Evolutionary conservation across 2,113 vertebrate species (phyloP), one percentile per base, ranked within the genome.

Genomic region (Ophiodon elongatus): DNA sequence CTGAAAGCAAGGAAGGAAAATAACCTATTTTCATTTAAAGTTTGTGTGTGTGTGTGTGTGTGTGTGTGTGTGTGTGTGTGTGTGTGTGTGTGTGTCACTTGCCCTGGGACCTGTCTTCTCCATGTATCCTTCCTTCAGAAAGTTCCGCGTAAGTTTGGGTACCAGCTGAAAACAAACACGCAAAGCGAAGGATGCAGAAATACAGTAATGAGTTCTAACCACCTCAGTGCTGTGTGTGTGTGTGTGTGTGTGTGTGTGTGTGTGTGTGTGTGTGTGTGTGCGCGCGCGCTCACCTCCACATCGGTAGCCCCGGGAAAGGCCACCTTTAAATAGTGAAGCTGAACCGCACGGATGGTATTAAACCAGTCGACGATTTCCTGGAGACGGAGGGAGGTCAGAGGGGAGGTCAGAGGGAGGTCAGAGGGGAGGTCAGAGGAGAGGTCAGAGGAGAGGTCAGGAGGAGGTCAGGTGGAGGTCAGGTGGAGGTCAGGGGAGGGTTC

Each of bases 321-420:
- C 94, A 99, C 98, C 90, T 98, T 97, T 83, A 99, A 93, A 93
- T 99, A 99, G 88, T 98, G 98, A 84, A 99, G 96, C 68, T 99
- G 98, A 1, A 97, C 96, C 0, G 98, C 97, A 2, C 98, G 96
- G 21, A 99, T 98, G 0, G 97, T 96, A 0, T 99, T 99, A 91
- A 97, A 97, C 98, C 98, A 99, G 88, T 99, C 97, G 70, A 98
- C 98, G 4, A 98, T 97, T 88, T 98, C 98, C 98, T 99, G 52
- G 21, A 59, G 45, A 89, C 10, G 74, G 13, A 73, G 31, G 17
- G n/a, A 43, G 41, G 37, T n/a, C n/a, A n/a, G n/a, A n/a, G 35
- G 35, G 35, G 35, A 37, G 35, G 35, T 4, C 35, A 37, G 35
- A 7, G 35, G 7, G 35, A 2, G n/a, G n/a, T n/a, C n/a, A n/a